Percentiles rank a stretch among this genome's conserved stretches.
These are phyloP conservation scores for Ceratosolen solmsi DNA, from an alignment of 1,140 invertebrate species.

Conservation along the genomic window DNA sequence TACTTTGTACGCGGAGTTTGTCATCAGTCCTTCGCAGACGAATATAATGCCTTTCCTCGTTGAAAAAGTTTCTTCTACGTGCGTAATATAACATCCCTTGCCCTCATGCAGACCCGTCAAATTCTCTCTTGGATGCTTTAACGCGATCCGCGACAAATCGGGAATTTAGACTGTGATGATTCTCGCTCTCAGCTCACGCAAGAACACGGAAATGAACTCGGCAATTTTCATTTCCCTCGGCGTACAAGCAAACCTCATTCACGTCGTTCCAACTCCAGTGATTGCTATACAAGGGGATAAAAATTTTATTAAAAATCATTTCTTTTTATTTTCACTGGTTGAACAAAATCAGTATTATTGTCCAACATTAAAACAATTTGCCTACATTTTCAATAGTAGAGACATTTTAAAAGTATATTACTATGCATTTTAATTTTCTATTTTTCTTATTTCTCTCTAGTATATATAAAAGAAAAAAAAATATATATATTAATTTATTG, in stretches of 20 bases:
- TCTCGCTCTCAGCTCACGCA: conserved; percentile 42
- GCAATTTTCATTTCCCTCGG: conserved; percentile 46
- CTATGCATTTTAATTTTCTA: too few relatives aligned
- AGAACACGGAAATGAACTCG: conserved; percentile 51
- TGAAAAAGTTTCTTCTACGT: conserved; percentile 45
- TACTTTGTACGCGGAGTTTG: conserved; percentile 13
- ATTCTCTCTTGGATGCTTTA: conserved; percentile 30
- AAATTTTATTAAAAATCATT: conserved; percentile 48
- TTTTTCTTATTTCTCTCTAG: too few relatives aligned
- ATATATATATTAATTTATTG: too few relatives aligned
- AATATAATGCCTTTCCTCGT: conserved; percentile 33
- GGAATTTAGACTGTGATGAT: conserved; percentile 37
- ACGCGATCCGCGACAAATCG: conserved; percentile 46
- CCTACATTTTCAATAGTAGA: too few relatives aligned
- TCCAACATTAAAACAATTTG: too few relatives aligned
- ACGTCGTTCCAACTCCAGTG: background rate
- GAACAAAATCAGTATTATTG: background rate
- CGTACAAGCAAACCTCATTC: background rate
- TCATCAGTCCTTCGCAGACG: conserved; percentile 38
- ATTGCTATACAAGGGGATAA: background rate
- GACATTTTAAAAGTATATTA: too few relatives aligned
- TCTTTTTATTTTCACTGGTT: background rate
- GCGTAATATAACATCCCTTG: conserved; percentile 10
- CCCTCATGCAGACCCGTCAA: background rate
- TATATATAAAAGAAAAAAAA: too few relatives aligned